Evolutionary conservation across 2,797 vertebrate species (phyloP).

Genomic region (Tarsius wallacei): DNA sequence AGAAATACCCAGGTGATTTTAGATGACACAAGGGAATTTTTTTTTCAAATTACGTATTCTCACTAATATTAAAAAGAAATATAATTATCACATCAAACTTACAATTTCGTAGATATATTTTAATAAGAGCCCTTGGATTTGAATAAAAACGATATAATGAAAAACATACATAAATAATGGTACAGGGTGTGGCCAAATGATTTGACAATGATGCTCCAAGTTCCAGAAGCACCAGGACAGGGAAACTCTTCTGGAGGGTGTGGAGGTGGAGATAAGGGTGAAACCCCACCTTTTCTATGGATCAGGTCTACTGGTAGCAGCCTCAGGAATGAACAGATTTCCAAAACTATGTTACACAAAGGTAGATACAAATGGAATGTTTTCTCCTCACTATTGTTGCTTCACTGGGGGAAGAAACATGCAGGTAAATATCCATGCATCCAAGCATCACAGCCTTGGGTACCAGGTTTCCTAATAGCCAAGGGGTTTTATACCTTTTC

Average conservation of each 20-base stretch:
- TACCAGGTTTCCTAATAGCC: not conserved
- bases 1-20: not conserved
- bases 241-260: not conserved
- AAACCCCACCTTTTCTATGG: rapidly evolving
- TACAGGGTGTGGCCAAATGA: not conserved
- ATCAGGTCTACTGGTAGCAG: not conserved
- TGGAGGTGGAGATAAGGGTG: not conserved
- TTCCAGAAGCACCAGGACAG: not conserved
- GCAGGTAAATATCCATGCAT: not conserved
- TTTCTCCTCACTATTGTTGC: not conserved
- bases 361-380: not conserved
- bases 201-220: not conserved
- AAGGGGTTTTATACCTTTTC: not conserved
- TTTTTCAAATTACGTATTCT: not conserved
- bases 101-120: not conserved
- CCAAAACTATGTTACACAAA: not conserved
- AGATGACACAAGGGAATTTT: not conserved
- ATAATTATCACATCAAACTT: constrained; percentile 29
- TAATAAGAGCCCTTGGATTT: not conserved
- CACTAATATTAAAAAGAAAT: not conserved
- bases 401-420: not conserved
- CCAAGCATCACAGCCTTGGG: not conserved
- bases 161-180: not conserved
- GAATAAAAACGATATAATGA: constrained; percentile 41
- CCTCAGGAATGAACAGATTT: not conserved